Percentiles rank a stretch among this genome's conserved stretches.
Conservation (phyloP, 2,797 vertebrate species). For the Rhadinocentrus ornatus region DNA sequence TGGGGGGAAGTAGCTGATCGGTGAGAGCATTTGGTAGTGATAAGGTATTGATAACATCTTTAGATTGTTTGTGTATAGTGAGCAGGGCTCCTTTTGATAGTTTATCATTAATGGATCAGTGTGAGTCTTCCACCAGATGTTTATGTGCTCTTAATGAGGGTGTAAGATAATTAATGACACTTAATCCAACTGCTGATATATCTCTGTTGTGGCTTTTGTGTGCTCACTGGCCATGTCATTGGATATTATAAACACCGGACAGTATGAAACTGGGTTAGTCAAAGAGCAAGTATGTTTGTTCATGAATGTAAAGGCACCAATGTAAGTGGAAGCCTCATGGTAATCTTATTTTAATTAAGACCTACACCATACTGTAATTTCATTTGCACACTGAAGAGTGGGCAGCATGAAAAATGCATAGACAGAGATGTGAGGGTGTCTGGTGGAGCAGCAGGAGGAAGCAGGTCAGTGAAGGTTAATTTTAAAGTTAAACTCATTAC, state of each 20-base stretch:
- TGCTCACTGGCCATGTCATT: conserved; percentile 17
- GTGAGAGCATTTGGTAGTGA: conserved; percentile 30
- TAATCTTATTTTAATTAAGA: conserved; percentile 77
- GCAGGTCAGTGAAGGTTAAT: conserved; percentile 54
- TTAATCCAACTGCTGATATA: conserved; percentile 42
- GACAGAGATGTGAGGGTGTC: conserved; percentile 8
- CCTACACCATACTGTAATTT: conserved; percentile 71
- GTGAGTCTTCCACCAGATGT: conserved; percentile 21
- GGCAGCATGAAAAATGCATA: conserved; percentile 32
- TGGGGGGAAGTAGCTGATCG: conserved; percentile 28
- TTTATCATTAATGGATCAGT: conserved; percentile 37
- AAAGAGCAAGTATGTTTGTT: conserved; percentile 32
- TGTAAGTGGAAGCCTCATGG: conserved; percentile 66
- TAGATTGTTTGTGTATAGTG: conserved; percentile 30
- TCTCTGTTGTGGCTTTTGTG: conserved; percentile 24
- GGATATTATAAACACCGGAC: conserved; percentile 2
- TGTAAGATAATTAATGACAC: conserved; percentile 58
- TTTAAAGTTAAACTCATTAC: conserved; percentile 69
- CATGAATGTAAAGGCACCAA: conserved; percentile 33
- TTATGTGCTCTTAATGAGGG: conserved; percentile 47
- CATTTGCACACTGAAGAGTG: conserved; percentile 72
- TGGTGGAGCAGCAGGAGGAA: conserved; percentile 32
- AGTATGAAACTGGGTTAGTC: conserved; percentile 11
- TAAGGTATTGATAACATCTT: conserved; percentile 46
- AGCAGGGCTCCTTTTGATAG: conserved; percentile 21